Base-by-base conservation (phyloP, 2,113 vertebrate genomes). In the Ctenodactylus gundi region DNA sequence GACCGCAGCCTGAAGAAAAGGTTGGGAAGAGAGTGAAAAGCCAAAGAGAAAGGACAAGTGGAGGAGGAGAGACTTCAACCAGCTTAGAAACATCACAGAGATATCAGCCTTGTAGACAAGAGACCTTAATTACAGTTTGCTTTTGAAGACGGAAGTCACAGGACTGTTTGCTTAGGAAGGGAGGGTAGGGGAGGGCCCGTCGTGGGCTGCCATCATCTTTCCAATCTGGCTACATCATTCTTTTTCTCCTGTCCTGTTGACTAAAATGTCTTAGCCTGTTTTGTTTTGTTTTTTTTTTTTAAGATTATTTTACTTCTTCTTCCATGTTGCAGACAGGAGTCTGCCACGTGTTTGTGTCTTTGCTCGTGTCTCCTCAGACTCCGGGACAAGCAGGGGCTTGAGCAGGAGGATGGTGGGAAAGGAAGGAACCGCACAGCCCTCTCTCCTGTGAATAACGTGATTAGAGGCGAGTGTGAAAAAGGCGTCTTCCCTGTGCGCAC, bases 41-140 rank as follows among this genome's bases (percentile, higher is more conserved):
- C 39, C 46, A 5, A n/a, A 90, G 60, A 6, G 46, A 85, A 94
- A 82, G 34, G 90, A 62, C 95, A 93, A 92, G 95, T 85, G 3
- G 10, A 95, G 93, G 90, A 96, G 95, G 60, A 60, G 90, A 72
- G 87, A 90, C 77, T 49, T 76, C 85, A 85, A 49, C 31, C 23
- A 46, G 58, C 90, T 81, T 39, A 82, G 76, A 93, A 51, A 90
- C 96, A 90, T 92, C 95, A 97, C 80, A 92, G 94, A 76, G 84
- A 90, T 91, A 70, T 58, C 67, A 92, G 31, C 67, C 62, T 94
- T 57, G 58, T 53, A 80, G 70, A 67, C 70, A 65, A 76, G 65
- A 94, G 88, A 41, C 23, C 18, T 75, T 97, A 93, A 96, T 97
- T 94, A 94, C 8, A 80, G 95, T 88, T 94, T 93, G 78, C 78